Conservation (phyloP, 2,113 vertebrate genomes). For the Pardalotus punctatus region DNA sequence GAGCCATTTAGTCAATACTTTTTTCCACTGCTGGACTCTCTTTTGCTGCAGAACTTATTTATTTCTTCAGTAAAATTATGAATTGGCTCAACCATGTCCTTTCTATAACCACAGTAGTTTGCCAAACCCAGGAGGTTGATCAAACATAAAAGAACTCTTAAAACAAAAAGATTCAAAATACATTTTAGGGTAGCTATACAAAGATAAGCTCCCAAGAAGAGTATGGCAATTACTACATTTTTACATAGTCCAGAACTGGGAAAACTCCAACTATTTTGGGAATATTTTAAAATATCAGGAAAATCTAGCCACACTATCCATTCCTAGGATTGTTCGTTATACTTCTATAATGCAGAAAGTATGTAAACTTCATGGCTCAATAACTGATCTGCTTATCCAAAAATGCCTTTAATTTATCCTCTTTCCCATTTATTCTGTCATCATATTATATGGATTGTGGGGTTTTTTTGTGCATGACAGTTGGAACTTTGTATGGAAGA, state of each 20-base stretch:
- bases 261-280: not conserved
- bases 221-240: not conserved
- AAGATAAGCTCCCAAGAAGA: not conserved
- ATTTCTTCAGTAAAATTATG: not conserved
- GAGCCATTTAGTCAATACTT: not conserved
- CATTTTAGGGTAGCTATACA: not conserved
- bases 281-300: not conserved
- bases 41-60: not conserved
- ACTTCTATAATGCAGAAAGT: not conserved
- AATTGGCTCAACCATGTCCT: not conserved
- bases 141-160: not conserved
- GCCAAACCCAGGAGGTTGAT: not conserved
- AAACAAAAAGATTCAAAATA: not conserved
- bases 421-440: not conserved
- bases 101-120: not conserved
- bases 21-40: not conserved
- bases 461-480: not conserved
- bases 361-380: not conserved
- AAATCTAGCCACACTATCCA: not conserved
- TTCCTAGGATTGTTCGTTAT: not conserved
- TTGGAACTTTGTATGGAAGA: not conserved
- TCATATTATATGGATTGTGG: not conserved
- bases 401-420: not conserved
- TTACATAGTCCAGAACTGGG: not conserved
- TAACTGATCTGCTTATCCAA: not conserved